These are phyloP conservation scores for Scylla paramamosain DNA, from an alignment of 1,140 invertebrate genomes.

Conservation along the genomic window DNA sequence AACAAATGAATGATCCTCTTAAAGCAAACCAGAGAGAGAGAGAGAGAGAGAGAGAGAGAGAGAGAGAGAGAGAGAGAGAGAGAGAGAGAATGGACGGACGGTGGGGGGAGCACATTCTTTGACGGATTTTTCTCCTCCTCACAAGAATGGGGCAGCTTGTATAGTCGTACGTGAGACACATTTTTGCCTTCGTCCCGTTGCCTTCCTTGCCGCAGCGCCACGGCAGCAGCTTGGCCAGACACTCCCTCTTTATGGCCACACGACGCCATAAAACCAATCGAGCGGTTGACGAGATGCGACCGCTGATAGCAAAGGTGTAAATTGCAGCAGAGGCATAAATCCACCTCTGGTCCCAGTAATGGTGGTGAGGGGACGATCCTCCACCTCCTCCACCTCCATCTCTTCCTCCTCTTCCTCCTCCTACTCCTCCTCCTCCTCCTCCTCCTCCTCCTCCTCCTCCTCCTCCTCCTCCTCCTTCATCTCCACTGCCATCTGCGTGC, in stretches of 20 bases:
- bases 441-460: too few species aligned
- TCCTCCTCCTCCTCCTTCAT: too few species aligned
- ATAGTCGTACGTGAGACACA: too few species aligned
- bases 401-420: neutral
- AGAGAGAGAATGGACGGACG: too few species aligned
- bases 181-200: neutral
- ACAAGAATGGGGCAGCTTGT: too few species aligned
- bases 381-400: neutral
- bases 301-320: neutral
- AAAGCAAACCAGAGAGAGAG: too few species aligned
- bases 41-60: too few species aligned
- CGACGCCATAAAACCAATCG: constrained; percentile 20
- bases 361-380: neutral
- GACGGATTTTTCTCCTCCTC: too few species aligned
- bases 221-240: neutral
- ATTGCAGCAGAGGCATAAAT: constrained; percentile 13
- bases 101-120: too few species aligned
- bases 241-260: neutral
- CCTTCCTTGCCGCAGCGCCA: neutral
- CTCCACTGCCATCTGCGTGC: too few species aligned
- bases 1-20: too few species aligned
- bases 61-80: too few species aligned
- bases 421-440: neutral
- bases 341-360: neutral
- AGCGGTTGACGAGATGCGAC: constrained; percentile 17